These are phyloP conservation scores for Tetranychus urticae DNA, from an alignment of 1,140 invertebrate species.

Conservation along the genomic window DNA sequence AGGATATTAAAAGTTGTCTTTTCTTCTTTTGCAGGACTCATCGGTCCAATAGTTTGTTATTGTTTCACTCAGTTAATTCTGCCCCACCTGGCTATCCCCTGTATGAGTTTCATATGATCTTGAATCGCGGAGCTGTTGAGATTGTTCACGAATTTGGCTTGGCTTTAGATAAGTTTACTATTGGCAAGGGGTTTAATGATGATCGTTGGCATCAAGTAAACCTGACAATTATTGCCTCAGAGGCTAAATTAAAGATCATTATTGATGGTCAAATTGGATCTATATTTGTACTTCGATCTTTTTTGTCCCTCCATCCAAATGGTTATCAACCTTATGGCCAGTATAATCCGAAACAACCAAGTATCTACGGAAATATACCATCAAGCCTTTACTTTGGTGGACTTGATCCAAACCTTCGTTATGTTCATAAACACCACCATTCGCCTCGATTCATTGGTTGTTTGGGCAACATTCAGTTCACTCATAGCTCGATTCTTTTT, in stretches of 20 bases:
- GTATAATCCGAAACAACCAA: not conserved
- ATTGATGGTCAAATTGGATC: slow-evolving; percentile 35
- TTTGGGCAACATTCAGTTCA: slow-evolving; percentile 52
- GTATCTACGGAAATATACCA: not conserved
- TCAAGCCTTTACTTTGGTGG: slow-evolving; percentile 21
- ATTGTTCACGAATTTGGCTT: slow-evolving; percentile 71
- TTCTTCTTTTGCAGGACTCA: not conserved
- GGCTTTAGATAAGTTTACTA: slow-evolving; percentile 20
- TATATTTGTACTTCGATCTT: not conserved
- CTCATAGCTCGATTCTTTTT: slow-evolving; percentile 54
- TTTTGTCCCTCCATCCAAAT: not conserved
- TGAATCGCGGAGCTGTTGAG: slow-evolving; percentile 64
- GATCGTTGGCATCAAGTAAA: slow-evolving; percentile 69
- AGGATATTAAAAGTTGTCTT: not conserved
- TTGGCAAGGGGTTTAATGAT: slow-evolving; percentile 38
- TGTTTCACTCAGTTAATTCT: not conserved
- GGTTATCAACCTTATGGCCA: not conserved
- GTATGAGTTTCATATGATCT: slow-evolving; percentile 29
- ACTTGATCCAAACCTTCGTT: slow-evolving; percentile 52
- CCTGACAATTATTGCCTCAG: slow-evolving; percentile 54
- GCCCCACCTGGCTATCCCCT: not conserved
- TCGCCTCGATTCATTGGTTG: slow-evolving; percentile 78
- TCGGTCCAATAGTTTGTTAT: not conserved
- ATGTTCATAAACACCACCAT: slow-evolving; percentile 56
- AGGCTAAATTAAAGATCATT: slow-evolving; percentile 46